Evolutionary conservation across 2,113 vertebrate species (phyloP), one percentile per base, ranked within the genome.

Genomic region (Calidris pugnax): DNA sequence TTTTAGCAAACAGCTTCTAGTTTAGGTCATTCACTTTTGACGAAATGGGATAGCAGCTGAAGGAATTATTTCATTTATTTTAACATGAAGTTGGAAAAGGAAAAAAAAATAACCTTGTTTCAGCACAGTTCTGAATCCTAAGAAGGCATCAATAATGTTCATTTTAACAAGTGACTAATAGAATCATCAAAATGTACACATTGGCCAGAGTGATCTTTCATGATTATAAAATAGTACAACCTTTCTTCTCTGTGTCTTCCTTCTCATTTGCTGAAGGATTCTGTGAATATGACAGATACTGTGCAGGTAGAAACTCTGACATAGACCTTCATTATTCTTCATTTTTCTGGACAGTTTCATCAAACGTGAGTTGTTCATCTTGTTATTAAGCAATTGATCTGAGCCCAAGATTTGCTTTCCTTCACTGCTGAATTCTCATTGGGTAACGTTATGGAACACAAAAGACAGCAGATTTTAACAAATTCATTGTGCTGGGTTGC

Each of bases 1-100:
- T 45, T 97, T 96, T 53, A 94, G 73, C 74, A 93, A 97, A 67
- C 14, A 30, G 28, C 56, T 96, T 81, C 59, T 80, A 77, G 80
- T 94, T 89, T 79, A 56, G 17, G 19, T 60, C 5, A 20, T 89
- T 56, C 51, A 35, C 53, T 95, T 97, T 81, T 85, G 27, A 72
- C 18, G 89, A 87, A 68, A 88, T 59, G 32, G 45, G 8, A 90
- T 55, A 91, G 82, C 63, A 93, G 24, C 30, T 93, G 57, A 24
- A 94, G 14, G 9, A 93, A 64, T 45, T 27, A 64, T 78, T 87
- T 93, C 18, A 35, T 75, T 76, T 90, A 81, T 89, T 66, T 47
- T 57, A 60, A 75, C 0, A 0, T 11, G 56, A 86, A 39, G 19
- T 69, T 81, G 17, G 74, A 92, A 91, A 71, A 30, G 18, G 2